Conservation (phyloP, 2,888 invertebrate genomes). For the Zygogramma bicolorata region DNA sequence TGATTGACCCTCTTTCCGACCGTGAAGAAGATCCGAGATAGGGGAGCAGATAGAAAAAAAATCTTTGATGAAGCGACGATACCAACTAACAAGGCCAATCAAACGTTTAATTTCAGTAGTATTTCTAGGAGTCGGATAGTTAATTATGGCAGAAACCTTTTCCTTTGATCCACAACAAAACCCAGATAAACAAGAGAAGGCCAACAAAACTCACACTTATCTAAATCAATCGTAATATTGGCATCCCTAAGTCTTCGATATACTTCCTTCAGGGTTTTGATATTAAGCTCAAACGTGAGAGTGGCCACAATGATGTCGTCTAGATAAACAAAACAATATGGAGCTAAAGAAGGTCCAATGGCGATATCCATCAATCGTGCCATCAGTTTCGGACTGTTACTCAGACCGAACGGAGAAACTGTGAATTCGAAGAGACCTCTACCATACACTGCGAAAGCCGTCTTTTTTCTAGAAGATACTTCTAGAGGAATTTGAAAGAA, state of each 20-base stretch:
- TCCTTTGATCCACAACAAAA: slow-evolving; percentile 19
- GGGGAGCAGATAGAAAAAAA: slow-evolving; percentile 32
- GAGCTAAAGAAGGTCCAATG: slow-evolving; percentile 42
- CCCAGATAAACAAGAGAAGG: slow-evolving; percentile 23
- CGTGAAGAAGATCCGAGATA: slow-evolving; percentile 35
- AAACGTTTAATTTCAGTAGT: slow-evolving; percentile 26
- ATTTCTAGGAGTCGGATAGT: slow-evolving; percentile 24
- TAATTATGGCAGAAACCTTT: slow-evolving; percentile 16
- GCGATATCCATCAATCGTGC: slow-evolving; percentile 38
- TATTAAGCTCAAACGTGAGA: slow-evolving; percentile 8
- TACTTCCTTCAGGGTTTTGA: slow-evolving; percentile 5
- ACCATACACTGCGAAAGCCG: slow-evolving; percentile 35
- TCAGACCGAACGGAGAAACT: slow-evolving; percentile 34
- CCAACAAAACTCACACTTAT: slow-evolving; percentile 33
- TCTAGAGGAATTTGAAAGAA: slow-evolving; percentile 48
- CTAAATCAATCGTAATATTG: slow-evolving; percentile 9
- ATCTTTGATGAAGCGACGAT: slow-evolving; percentile 32
- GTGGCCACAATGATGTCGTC: slow-evolving; percentile 38
- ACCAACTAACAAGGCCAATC: slow-evolving; percentile 29
- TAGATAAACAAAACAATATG: slow-evolving; percentile 35
- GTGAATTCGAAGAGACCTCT: slow-evolving; percentile 30
- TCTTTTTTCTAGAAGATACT: slow-evolving; percentile 17
- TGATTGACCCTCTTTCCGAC: slow-evolving; percentile 39
- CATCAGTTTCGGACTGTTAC: slow-evolving; percentile 42
- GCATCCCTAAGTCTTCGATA: slow-evolving; percentile 7